Evolutionary conservation across 2,888 invertebrate species (phyloP), one percentile per base, ranked within the genome.

Genomic region (Pseudococcus jackbeardsleyi): DNA sequence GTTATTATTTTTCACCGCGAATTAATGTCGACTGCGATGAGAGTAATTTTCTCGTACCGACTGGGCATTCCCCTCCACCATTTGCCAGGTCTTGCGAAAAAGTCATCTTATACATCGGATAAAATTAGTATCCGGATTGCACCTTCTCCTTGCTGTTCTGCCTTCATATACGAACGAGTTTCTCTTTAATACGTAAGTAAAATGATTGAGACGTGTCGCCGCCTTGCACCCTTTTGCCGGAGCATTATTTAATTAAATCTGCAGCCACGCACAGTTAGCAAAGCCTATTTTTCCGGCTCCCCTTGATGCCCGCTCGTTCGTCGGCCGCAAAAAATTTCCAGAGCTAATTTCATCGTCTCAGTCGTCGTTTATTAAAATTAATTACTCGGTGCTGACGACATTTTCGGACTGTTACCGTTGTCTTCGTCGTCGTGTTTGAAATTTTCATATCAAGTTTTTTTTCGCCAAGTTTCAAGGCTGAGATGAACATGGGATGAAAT

Each of bases 1-100:
- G 64, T 64, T 64, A 64, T 64, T 22, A 64, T 64, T 64, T 64
- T 64, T 64, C 64, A 64, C 64, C 64, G 64, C 64, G 22, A 64
- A 64, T 64, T 64, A 22, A 64, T 15, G 64, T 22, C 64, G 64
- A 64, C 11, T 7, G 22, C 22, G 59, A n/a, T 19, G 8, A 64
- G 64, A 64, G 64, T 64, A 64, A 64, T 64, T 64, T 64, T 64
- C 64, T 22, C 19, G 11, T 22, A 9, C 9, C 6, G 22, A 12
- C 22, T 19, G 22, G 19, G 11, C 12, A 64, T 22, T 1, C 22
- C 19, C 22, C 22, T 11, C 26, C 22, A 11, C 22, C n/a, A n/a
- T n/a, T n/a, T n/a, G n/a, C 22, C 9, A 0, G 22, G 22, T 59
- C 59, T 1, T 0, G 64, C 3, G 22, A 22, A 22, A 64, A 64